Base-by-base conservation (phyloP, 2,113 vertebrate genomes). In the Zapus hudsonius region DNA sequence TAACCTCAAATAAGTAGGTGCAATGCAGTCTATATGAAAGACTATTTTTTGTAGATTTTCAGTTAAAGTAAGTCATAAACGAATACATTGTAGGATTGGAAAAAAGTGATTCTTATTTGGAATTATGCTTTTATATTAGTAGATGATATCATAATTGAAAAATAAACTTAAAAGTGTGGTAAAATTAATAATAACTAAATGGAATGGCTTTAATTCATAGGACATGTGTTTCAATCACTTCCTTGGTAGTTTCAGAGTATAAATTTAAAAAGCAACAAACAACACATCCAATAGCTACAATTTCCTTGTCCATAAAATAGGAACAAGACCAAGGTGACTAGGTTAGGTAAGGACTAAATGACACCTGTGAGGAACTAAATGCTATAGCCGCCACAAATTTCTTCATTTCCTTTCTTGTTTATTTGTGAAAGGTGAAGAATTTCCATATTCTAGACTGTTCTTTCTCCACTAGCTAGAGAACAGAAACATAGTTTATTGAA, bases 401-500 rank as follows among this genome's bases (percentile, higher is more conserved):
- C 57, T 57, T 92, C 74, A 89, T 69, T 84, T 82, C 19, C 52
- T 40, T 89, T 25, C 61, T 27, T 40, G 31, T 55, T 95, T 59
- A 79, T 82, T 92, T 84, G 36, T 61, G 64, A 78, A 90, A 69
- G 36, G 38, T 25, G 87, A 52, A 79, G 38, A 19, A 38, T 57
- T 40, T 85, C 78, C 44, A 47, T 61, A 75, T 40, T 93, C 16
- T 82, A 79, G 12, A 40, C 22, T 79, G 22, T n/a, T 63, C 69
- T 90, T 89, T 92, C 78, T 74, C 17, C 40, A 6, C 63, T 44
- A 75, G 84, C 89, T 11, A 12, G 67, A 97, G 96, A 96, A 93
- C 59, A 96, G 90, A 96, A 69, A 57, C 89, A 92, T 75, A 96
- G 86, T 84, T 88, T 96, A 96, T 94, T 59, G 97, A 93, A 94